Evolutionary conservation across 2,888 invertebrate genomes (phyloP), one percentile per base, ranked within the genome.

Genomic region (Cetonia aurata): DNA sequence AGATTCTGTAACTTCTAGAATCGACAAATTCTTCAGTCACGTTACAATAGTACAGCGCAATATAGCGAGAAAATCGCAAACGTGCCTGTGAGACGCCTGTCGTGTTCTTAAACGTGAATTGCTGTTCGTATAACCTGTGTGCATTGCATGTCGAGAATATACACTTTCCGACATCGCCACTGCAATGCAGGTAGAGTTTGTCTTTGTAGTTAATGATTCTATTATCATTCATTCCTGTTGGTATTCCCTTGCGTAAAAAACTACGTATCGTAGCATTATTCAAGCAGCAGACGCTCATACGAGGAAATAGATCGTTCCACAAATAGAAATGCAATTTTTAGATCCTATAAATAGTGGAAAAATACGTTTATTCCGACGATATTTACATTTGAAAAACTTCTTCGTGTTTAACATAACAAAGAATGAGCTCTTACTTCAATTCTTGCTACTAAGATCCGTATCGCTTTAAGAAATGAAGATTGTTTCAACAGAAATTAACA

Each of bases 171-270:
- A 37, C 50, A 46, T 41, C 62, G 17, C 15, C 25, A 31, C 48
- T 50, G 62, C 62, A 50, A 65, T 65, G 62, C 62, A 50, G 62
- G 50, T 50, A 15, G 50, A 9, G 50, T 65, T 65, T 50, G 12
- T 46, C n/a, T 50, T 65, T 65, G 9, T 65, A 65, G 50, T 52
- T 65, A 65, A 65, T 52, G 62, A 52, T 15, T 52, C 50, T 52
- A 17, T 52, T 65, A 37, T 65, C 62, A 50, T 50, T 62, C 44
- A 33, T 19, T 33, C 19, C 17, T n/a, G 33, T 37, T 19, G 19
- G 19, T 4, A 1, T 57, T 25, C 53, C 4, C 37, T 1, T 12
- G 17, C 17, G 42, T 10, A 57, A 41, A 42, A n/a, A 17, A 42
- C 17, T 17, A 15, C 48, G 42, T 10, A 42, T 17, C 19, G 57